Evolutionary conservation across 2,888 invertebrate species (phyloP).

Genomic region (Embidobia sp.): DNA sequence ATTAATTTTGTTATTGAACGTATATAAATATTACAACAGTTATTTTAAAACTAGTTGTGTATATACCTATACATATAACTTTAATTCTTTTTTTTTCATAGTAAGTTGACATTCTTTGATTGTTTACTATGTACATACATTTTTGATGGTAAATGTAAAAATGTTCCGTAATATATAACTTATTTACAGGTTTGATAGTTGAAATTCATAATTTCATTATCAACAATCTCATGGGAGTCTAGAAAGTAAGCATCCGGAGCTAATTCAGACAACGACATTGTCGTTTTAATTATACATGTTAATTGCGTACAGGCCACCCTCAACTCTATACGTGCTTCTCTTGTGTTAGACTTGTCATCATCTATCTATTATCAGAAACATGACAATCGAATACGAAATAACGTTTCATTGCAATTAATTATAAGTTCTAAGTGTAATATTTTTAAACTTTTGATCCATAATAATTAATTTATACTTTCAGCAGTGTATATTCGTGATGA

Average conservation of each 20-base stretch:
- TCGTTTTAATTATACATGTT: constrained; percentile 79
- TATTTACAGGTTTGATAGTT: constrained; percentile 54
- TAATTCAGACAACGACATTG: constrained; percentile 75
- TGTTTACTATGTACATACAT: no score
- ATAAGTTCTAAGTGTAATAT: neutral
- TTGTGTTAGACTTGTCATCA: constrained; percentile 70
- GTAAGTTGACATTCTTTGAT: no score
- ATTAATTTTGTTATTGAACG: no score
- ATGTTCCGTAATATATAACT: constrained; percentile 35
- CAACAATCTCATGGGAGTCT: constrained; percentile 74
- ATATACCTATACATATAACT: no score
- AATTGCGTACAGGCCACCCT: constrained; percentile 76
- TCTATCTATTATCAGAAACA: constrained; percentile 60
- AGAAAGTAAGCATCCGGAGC: constrained; percentile 72
- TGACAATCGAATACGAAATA: constrained; percentile 53
- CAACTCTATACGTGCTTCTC: constrained; percentile 68
- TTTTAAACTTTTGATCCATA: no score
- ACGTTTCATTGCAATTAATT: constrained; percentile 16
- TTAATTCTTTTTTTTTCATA: no score
- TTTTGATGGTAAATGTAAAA: no score
- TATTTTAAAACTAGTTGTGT: no score
- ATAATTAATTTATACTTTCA: no score
- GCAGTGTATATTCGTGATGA: no score
- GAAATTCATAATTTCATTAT: constrained; percentile 70
- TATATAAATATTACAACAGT: no score